These are phyloP conservation scores for Brachypteracias leptosomus DNA, from an alignment of 2,113 vertebrate genomes.

Conservation along the genomic window DNA sequence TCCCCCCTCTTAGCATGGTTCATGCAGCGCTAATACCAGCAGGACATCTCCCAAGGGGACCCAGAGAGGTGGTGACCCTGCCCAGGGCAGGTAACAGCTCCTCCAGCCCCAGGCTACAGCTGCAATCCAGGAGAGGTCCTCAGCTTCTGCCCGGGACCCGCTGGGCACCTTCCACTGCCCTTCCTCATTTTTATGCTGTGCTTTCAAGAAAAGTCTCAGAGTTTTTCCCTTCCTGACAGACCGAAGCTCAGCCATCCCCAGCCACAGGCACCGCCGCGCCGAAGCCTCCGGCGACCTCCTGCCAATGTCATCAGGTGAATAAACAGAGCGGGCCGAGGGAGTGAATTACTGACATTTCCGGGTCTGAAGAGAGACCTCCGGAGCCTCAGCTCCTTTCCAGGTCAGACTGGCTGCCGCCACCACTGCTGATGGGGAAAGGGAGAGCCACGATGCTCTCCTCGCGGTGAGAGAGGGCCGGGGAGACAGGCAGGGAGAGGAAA, in stretches of 20 bases:
- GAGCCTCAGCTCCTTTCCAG: constrained; percentile 73
- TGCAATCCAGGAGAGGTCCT: accelerated
- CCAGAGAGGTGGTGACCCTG: background rate
- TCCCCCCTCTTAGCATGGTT: background rate
- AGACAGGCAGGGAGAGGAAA: constrained; percentile 23
- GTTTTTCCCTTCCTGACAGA: background rate
- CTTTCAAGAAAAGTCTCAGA: background rate
- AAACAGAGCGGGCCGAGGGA: constrained; percentile 56
- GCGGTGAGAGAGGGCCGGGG: background rate
- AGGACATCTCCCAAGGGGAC: background rate
- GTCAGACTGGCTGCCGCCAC: constrained; percentile 86
- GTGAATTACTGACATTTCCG: constrained; percentile 75
- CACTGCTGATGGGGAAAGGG: background rate
- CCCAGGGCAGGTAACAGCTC: accelerated
- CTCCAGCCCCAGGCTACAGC: background rate
- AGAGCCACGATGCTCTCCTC: constrained; percentile 20
- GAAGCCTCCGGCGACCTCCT: constrained; percentile 28
- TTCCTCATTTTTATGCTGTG: background rate
- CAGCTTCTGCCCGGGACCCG: background rate
- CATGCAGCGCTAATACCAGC: background rate
- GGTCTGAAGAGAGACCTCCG: constrained; percentile 66
- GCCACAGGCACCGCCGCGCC: background rate
- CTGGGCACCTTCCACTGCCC: background rate
- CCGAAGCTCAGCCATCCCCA: no score
- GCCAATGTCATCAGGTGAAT: constrained; percentile 71